Percentiles rank a stretch among this genome's conserved stretches.
phyloP scores from a whole-genome alignment of 2,113 vertebrate species.

The Vidua chalybeata region DNA sequence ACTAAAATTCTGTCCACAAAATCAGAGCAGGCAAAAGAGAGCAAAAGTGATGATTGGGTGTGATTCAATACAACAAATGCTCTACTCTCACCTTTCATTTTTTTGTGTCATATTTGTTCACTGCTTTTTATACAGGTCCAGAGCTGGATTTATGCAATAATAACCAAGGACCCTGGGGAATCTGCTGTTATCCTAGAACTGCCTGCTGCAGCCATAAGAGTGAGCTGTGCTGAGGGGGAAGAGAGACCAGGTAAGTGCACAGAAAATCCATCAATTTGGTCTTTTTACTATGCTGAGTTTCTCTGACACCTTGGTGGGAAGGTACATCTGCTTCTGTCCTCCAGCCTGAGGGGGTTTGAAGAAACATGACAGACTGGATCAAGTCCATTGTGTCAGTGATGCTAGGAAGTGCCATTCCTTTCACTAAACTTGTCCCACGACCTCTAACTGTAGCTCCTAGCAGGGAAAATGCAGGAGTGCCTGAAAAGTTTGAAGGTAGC shows the following conservation, averaged over 20 bases:
- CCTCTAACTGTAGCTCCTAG: background rate
- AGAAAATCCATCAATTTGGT: background rate
- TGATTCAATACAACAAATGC: background rate
- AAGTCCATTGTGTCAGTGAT: background rate
- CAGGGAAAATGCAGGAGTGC: background rate
- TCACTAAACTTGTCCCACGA: background rate
- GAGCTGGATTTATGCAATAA: background rate
- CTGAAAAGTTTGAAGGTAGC: background rate
- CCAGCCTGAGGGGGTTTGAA: background rate
- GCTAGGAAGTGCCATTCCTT: background rate
- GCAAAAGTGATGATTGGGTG: background rate
- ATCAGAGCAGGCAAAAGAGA: background rate
- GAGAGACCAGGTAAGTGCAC: background rate
- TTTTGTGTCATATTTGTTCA: background rate
- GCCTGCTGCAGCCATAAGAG: background rate
- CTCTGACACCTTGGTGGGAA: background rate
- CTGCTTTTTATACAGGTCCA: background rate
- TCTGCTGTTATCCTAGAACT: background rate
- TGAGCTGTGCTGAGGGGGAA: background rate
- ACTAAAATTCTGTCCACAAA: background rate
- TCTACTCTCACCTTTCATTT: background rate
- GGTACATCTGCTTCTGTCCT: background rate
- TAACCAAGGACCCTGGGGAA: background rate
- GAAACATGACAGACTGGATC: background rate
- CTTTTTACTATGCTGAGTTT: background rate